phyloP scores from a whole-genome alignment of 2,797 vertebrate species.

The Danio kyathit region DNA sequence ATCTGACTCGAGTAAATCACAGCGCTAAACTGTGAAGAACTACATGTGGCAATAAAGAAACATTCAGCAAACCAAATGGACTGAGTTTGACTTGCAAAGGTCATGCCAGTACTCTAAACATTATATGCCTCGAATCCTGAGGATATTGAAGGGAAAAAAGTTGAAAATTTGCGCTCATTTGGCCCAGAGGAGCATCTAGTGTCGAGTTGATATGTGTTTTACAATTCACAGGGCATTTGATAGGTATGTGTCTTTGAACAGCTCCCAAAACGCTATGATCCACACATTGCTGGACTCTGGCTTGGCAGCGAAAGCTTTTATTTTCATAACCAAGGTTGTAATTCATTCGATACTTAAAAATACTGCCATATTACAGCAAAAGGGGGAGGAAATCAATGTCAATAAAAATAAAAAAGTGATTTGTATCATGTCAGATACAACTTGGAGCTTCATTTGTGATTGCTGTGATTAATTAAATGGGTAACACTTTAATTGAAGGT shows the following conservation, averaged over 20 bases:
- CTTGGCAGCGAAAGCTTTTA: constrained; percentile 46
- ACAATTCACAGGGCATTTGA: constrained; percentile 59
- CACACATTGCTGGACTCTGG: constrained; percentile 40
- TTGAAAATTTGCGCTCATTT: constrained; percentile 48
- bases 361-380: constrained; percentile 56
- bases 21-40: constrained; percentile 21
- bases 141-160: constrained; percentile 17
- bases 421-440: neutral
- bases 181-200: constrained; percentile 27
- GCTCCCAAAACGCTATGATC: constrained; percentile 41
- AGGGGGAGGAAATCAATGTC: constrained; percentile 41
- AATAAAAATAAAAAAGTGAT: constrained; percentile 33
- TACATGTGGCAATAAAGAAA: neutral
- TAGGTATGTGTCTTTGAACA: constrained; percentile 59
- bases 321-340: constrained; percentile 57
- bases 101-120: neutral
- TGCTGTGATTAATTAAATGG: neutral
- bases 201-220: constrained; percentile 55
- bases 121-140: constrained; percentile 1
- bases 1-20: constrained; percentile 4
- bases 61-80: constrained; percentile 23
- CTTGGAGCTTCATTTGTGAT: neutral
- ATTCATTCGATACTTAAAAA: constrained; percentile 50
- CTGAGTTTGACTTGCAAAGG: neutral
- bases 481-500: no score